A percentile compares a stretch with the other conserved stretches of the same genome.
These are phyloP conservation scores for Abscondita cerata DNA, from an alignment of 2,888 invertebrate species.

Conservation along the genomic window DNA sequence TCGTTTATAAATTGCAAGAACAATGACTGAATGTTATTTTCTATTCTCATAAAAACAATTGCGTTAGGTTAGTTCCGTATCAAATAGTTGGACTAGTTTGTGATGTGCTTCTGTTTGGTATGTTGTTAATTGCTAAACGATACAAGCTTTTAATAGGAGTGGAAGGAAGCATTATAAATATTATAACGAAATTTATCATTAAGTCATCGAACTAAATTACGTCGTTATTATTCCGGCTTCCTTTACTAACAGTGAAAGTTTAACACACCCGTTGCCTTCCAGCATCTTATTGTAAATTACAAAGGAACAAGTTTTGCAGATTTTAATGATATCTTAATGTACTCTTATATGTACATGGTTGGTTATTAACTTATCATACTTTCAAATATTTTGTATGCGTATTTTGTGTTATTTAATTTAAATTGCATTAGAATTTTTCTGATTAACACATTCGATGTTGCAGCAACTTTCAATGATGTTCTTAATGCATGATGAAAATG, in stretches of 20 bases:
- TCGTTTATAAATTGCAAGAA: slow-evolving; percentile 3
- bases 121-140: slow-evolving; percentile 4
- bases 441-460: too few relatives aligned
- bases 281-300: slow-evolving; percentile 13
- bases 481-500: too few relatives aligned
- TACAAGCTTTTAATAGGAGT: background rate
- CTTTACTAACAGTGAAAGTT: slow-evolving; percentile 21
- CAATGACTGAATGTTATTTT: slow-evolving; percentile 17
- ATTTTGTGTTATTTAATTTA: background rate
- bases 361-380: background rate
- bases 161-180: slow-evolving; percentile 5
- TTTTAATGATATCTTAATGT: slow-evolving; percentile 9
- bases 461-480: too few relatives aligned
- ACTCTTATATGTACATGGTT: background rate
- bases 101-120: background rate
- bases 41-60: slow-evolving; percentile 16
- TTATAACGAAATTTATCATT: slow-evolving; percentile 12
- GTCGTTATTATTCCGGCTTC: slow-evolving; percentile 18
- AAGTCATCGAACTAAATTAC: slow-evolving; percentile 23
- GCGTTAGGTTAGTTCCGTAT: slow-evolving; percentile 18
- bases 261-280: slow-evolving; percentile 13
- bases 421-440: too few relatives aligned
- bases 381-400: slow-evolving; percentile 1
- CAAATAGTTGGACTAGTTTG: slow-evolving; percentile 5
- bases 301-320: slow-evolving; percentile 4